These are phyloP conservation scores for Rhynchomys soricoides DNA, from an alignment of 2,113 vertebrate genomes.

Conservation along the genomic window DNA sequence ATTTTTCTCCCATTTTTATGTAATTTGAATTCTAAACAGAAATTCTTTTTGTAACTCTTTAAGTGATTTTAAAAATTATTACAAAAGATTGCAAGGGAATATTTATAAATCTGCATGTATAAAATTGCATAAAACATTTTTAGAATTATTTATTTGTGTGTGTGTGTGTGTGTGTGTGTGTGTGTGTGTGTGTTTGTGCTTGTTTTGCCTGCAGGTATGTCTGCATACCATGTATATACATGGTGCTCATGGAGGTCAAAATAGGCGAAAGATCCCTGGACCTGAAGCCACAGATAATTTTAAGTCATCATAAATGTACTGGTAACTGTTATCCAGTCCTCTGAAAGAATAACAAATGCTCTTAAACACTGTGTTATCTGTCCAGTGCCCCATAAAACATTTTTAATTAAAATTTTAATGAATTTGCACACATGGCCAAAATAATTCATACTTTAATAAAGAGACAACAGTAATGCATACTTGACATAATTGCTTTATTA, in stretches of 20 bases:
- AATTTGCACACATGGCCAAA: background rate
- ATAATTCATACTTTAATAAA: background rate
- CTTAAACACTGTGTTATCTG: background rate
- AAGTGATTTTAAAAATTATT: background rate
- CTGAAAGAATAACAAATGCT: background rate
- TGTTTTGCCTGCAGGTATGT: background rate
- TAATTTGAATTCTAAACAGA: background rate
- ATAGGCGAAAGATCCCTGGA: background rate
- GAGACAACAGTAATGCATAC: background rate
- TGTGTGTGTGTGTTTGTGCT: background rate
- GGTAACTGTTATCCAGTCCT: background rate
- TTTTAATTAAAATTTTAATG: background rate
- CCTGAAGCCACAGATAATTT: background rate
- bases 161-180: background rate
- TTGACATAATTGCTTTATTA: background rate
- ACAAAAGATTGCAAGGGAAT: background rate
- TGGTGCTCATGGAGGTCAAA: background rate
- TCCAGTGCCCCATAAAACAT: background rate
- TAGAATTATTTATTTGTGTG: background rate
- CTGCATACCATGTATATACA: background rate
- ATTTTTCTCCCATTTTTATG: background rate
- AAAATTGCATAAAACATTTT: constrained; percentile 4
- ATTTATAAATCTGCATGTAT: background rate
- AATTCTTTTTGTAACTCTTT: background rate
- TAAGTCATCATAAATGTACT: background rate